Conservation (phyloP, 30 jellyfish, hydroid and myxozoan species). For the Hydractinia echinata region DNA sequence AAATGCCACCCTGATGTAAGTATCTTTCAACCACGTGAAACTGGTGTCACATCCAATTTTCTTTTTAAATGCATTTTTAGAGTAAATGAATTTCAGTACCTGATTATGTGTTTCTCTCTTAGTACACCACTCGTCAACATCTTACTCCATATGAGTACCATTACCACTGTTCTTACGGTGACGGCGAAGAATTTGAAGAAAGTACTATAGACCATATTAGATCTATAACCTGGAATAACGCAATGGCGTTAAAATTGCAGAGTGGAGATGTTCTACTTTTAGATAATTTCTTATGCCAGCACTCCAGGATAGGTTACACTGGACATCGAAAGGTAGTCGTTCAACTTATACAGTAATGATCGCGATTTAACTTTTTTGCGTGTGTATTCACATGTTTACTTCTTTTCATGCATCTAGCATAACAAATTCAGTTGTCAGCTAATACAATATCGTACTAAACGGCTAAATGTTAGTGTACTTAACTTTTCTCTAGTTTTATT, state of each 20-base stretch:
- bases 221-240: conserved; percentile 28
- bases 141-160: conserved; percentile 19
- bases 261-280: conserved; percentile 39
- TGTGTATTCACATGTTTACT: too few species aligned
- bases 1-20: conserved; percentile 34
- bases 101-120: background rate
- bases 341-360: background rate
- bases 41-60: background rate
- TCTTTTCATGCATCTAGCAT: too few species aligned
- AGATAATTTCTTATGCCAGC: conserved; percentile 33
- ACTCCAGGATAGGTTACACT: conserved; percentile 30
- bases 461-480: too few species aligned
- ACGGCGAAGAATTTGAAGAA: conserved; percentile 44
- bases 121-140: background rate
- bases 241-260: conserved; percentile 19
- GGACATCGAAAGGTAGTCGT: conserved; percentile 35
- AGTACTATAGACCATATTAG: conserved; percentile 30
- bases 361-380: background rate
- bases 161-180: conserved; percentile 47
- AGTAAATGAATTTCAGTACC: too few species aligned
- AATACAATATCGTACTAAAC: too few species aligned
- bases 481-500: too few species aligned
- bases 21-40: background rate
- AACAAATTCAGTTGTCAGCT: too few species aligned
- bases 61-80: background rate